phyloP scores from a whole-genome alignment of 2,113 vertebrate genomes.

The Nesogale talazaci region DNA sequence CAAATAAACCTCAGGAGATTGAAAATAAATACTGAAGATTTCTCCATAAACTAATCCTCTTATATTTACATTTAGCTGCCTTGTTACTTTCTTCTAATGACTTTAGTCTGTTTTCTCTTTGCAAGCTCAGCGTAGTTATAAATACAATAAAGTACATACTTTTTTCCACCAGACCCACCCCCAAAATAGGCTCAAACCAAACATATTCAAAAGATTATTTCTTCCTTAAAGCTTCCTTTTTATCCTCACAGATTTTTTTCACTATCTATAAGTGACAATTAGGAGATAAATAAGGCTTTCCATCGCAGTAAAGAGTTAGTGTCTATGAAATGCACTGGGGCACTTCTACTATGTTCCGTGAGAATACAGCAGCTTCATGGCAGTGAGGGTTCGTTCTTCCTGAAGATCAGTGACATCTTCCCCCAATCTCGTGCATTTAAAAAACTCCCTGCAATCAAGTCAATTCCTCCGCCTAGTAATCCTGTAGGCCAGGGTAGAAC shows the following conservation, averaged over 20 bases:
- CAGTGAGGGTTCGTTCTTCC: background rate
- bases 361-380: no score
- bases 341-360: no score
- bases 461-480: no score
- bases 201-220: constrained; percentile 28
- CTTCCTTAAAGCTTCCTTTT: background rate
- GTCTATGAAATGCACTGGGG: no score
- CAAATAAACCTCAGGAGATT: constrained; percentile 62
- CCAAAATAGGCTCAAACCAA: constrained; percentile 51
- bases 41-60: constrained; percentile 52
- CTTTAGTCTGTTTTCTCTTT: constrained; percentile 69
- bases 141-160: constrained; percentile 39
- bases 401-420: constrained; percentile 18
- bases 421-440: no score
- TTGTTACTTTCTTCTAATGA: constrained; percentile 52
- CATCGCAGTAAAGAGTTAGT: no score
- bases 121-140: constrained; percentile 63
- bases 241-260: background rate
- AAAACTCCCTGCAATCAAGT: no score
- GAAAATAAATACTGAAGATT: constrained; percentile 40
- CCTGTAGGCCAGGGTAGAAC: no score
- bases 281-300: no score
- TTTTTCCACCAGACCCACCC: constrained; percentile 8
- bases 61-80: constrained; percentile 59
- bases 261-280: background rate